phyloP scores from a whole-genome alignment of 2,113 vertebrate genomes.

The Aphyosemion australe region DNA sequence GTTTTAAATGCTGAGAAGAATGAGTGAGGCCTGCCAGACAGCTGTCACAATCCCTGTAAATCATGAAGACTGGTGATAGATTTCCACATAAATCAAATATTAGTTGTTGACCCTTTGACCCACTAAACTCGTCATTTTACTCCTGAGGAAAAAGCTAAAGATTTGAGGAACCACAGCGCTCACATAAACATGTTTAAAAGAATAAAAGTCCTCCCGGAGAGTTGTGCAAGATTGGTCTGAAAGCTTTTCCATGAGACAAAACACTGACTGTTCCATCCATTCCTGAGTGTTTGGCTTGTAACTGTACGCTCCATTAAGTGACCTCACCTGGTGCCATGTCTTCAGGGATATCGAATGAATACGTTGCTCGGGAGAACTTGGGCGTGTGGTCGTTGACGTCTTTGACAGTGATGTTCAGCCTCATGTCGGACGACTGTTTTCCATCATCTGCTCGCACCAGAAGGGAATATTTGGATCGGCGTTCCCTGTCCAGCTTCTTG shows the following conservation, averaged over 20 bases:
- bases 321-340: slow-evolving; percentile 88
- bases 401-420: slow-evolving; percentile 93
- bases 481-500: slow-evolving; percentile 90
- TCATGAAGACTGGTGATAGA: slow-evolving; percentile 36
- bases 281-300: neutral
- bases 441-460: slow-evolving; percentile 94
- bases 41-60: slow-evolving; percentile 50
- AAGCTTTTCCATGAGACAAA: slow-evolving; percentile 33
- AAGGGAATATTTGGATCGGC: slow-evolving; percentile 91
- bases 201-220: slow-evolving; percentile 4
- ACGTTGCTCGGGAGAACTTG: slow-evolving; percentile 88
- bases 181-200: slow-evolving; percentile 17
- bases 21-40: slow-evolving; percentile 12
- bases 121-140: slow-evolving; percentile 36
- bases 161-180: slow-evolving; percentile 14
- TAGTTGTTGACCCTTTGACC: slow-evolving; percentile 35
- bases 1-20: slow-evolving; percentile 1
- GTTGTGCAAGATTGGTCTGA: neutral
- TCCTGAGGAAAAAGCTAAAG: slow-evolving; percentile 31
- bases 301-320: neutral
- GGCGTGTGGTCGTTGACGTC: slow-evolving; percentile 95
- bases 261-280: slow-evolving; percentile 4
- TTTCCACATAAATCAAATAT: slow-evolving; percentile 58
- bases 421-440: slow-evolving; percentile 92
- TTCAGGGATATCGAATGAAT: slow-evolving; percentile 93